phyloP scores from a whole-genome alignment of 2,888 invertebrate species.

The Nephrotoma flavescens region DNA sequence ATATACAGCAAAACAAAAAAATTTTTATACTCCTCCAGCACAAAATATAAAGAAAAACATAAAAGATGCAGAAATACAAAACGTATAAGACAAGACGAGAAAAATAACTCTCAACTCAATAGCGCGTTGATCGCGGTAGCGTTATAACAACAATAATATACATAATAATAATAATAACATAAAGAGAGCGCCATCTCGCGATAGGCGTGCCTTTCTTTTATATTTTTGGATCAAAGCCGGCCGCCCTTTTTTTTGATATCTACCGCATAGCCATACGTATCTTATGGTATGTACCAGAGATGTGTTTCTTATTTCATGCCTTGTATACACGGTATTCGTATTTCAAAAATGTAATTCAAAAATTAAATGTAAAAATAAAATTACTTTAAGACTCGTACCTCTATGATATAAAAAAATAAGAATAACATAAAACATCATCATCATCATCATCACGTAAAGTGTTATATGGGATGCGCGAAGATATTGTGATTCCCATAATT shows the following conservation, averaged over 20 bases:
- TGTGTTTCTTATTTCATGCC: background rate
- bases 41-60: no score
- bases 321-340: background rate
- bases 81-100: background rate
- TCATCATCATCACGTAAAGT: background rate
- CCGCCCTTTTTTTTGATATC: conserved; percentile 4
- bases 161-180: background rate
- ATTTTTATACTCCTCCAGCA: background rate
- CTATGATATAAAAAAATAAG: background rate
- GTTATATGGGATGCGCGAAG: background rate
- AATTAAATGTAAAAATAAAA: background rate
- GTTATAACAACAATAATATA: background rate
- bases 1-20: background rate
- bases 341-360: background rate
- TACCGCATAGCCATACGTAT: background rate
- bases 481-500: background rate
- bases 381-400: background rate
- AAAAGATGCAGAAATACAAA: background rate
- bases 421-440: background rate
- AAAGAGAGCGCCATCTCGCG: conserved; percentile 7
- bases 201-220: conserved; percentile 4
- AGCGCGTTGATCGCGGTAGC: conserved; percentile 1
- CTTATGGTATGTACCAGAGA: background rate
- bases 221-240: conserved; percentile 1
- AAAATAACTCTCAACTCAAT: background rate